These are phyloP conservation scores for Meteorus colon DNA, from an alignment of 2,888 invertebrate genomes.

Conservation along the genomic window DNA sequence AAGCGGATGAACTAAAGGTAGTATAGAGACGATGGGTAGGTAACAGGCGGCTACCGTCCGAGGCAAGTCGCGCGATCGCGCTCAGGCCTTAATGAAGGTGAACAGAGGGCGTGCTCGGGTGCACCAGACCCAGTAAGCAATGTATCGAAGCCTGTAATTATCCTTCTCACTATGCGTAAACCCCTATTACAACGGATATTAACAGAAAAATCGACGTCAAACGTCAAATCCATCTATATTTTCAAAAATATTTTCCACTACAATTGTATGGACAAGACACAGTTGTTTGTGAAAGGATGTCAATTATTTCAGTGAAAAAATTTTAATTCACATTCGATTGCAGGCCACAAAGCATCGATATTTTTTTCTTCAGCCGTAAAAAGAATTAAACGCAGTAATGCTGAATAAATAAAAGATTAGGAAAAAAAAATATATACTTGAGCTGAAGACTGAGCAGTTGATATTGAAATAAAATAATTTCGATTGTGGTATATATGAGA, in stretches of 20 bases:
- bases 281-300: background rate
- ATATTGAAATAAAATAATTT: constrained; percentile 22
- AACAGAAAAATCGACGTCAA: constrained; percentile 60
- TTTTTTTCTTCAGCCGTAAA: background rate
- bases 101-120: constrained; percentile 71
- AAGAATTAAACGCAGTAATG: constrained; percentile 7
- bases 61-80: constrained; percentile 43
- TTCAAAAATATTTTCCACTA: background rate
- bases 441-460: background rate
- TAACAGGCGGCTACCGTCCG: constrained; percentile 71
- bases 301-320: too few relatives aligned
- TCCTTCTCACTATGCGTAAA: constrained; percentile 53
- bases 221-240: constrained; percentile 57
- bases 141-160: constrained; percentile 71
- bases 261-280: background rate
- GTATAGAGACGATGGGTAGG: constrained; percentile 51
- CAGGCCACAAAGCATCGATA: background rate
- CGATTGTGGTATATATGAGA: constrained; percentile 10
- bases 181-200: constrained; percentile 65
- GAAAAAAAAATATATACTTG: background rate
- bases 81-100: constrained; percentile 69
- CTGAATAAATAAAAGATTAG: constrained; percentile 8
- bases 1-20: constrained; percentile 43
- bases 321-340: background rate
- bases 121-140: constrained; percentile 69